Percentiles rank a stretch among this genome's conserved stretches.
Conservation (phyloP, 2,888 invertebrate genomes). For the Ormyrus rosae region DNA sequence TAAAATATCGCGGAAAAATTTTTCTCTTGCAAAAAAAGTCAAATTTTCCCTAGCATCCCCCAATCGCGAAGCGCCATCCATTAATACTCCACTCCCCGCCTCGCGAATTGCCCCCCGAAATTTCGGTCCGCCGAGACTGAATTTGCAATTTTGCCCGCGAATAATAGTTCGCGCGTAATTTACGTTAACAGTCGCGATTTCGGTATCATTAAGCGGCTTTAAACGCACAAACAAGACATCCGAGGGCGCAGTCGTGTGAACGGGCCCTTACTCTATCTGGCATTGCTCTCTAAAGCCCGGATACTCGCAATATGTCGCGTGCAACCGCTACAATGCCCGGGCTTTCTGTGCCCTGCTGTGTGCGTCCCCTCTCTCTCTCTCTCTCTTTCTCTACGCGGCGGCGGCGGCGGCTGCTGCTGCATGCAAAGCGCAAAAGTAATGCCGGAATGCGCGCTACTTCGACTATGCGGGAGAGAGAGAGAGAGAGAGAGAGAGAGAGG, state of each 20-base stretch:
- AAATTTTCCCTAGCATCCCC: too few relatives aligned
- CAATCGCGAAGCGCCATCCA: too few relatives aligned
- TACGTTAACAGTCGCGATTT: too few relatives aligned
- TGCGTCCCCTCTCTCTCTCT: neutral
- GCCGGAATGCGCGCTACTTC: slow-evolving; percentile 2
- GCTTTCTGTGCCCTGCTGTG: neutral
- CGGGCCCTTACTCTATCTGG: neutral
- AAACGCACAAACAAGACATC: neutral
- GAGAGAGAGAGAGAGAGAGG: neutral
- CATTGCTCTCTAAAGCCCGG: neutral
- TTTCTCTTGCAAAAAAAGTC: too few relatives aligned
- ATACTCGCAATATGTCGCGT: slow-evolving; percentile 28
- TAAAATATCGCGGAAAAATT: too few relatives aligned
- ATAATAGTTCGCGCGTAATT: too few relatives aligned
- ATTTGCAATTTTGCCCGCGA: too few relatives aligned
- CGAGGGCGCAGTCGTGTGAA: too few relatives aligned
- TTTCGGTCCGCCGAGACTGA: too few relatives aligned
- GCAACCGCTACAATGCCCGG: slow-evolving; percentile 11
- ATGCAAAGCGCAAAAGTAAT: slow-evolving; percentile 29
- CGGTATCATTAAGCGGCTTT: neutral
- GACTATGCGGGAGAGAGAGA: neutral
- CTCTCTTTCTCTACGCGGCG: too few relatives aligned
- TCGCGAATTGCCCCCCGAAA: too few relatives aligned
- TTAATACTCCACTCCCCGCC: too few relatives aligned
- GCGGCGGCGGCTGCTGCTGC: neutral